Evolutionary conservation across 2,113 vertebrate species (phyloP).

Genomic region (Actenoides lindsayi): DNA sequence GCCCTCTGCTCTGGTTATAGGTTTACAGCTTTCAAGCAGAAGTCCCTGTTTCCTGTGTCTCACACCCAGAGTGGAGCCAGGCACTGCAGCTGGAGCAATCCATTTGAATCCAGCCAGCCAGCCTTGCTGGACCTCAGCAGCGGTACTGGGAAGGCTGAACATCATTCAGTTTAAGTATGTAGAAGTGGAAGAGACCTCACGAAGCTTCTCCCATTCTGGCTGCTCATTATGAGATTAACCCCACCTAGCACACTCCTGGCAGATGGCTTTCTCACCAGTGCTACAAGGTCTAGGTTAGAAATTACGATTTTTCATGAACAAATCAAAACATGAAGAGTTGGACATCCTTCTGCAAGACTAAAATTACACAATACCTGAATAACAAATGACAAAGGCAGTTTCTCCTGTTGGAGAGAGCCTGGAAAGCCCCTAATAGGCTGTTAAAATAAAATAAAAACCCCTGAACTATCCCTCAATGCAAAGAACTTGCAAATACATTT

Average conservation of each 20-base stretch:
- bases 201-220: neutral
- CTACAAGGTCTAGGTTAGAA: neutral
- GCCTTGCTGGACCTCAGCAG: too few species aligned
- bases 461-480: too few species aligned
- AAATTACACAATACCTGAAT: neutral
- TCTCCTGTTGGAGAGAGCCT: neutral
- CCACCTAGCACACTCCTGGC: neutral
- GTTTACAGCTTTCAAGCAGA: neutral
- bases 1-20: neutral
- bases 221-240: neutral
- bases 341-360: neutral
- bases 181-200: neutral
- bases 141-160: neutral
- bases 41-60: neutral
- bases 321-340: neutral
- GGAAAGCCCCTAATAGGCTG: neutral
- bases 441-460: neutral
- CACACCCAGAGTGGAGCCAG: neutral
- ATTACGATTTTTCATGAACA: neutral
- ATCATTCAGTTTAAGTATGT: neutral
- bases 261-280: neutral
- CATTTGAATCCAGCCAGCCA: neutral
- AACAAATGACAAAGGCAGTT: neutral
- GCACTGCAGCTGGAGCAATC: neutral
- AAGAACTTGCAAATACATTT: neutral